Evolutionary conservation across 23 tunicate species (phyloP), one percentile per base, ranked within the genome.

Genomic region (Halocynthia aurantium): DNA sequence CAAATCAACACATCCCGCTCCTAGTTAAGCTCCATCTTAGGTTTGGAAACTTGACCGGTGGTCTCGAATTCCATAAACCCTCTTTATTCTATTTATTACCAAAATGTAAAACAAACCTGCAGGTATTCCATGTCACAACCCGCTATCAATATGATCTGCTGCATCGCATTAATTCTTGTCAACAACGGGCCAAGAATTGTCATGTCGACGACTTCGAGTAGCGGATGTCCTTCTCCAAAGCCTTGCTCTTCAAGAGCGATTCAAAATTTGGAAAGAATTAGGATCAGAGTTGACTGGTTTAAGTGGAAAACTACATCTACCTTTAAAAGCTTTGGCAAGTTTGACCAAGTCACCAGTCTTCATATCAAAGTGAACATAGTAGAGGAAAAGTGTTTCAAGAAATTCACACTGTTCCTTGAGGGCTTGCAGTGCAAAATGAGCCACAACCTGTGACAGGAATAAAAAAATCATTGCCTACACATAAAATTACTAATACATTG

Each of bases 81-180:
- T 8, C 8, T 9, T 8, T 44, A 44, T 72, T 72, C 50, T 44
- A 72, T 72, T 18, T 49, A 18, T n/a, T 44, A 10, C 10, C 61
- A 49, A 8, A 72, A 72, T 15, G 13, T 8, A 72, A 49, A 11
- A 17, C 40, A 12, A 62, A 92, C 98, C 79, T 82, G 88, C 12
- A 92, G 70, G 55, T 87, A 86, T 22, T 86, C 92, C 88, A 92
- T 77, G 65, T 92, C 98, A 67, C 86, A 79, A 6, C 98, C 98
- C 62, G 86, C 98, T 56, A 92, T 86, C 5, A 92, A 44, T 13
- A 86, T 77, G 50, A 83, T 49, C 75, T 92, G 98, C 73, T 86
- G 83, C 62, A 92, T 64, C 8, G 73, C 70, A 69, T 75, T 86
- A 82, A 92, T 40, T 63, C 78, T 69, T 65, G 82, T 11, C 70